A percentile compares a stretch with the other conserved stretches of the same genome.
Conservation (phyloP, 2,888 invertebrate genomes). For the Fissipunctia ypsillon region DNA sequence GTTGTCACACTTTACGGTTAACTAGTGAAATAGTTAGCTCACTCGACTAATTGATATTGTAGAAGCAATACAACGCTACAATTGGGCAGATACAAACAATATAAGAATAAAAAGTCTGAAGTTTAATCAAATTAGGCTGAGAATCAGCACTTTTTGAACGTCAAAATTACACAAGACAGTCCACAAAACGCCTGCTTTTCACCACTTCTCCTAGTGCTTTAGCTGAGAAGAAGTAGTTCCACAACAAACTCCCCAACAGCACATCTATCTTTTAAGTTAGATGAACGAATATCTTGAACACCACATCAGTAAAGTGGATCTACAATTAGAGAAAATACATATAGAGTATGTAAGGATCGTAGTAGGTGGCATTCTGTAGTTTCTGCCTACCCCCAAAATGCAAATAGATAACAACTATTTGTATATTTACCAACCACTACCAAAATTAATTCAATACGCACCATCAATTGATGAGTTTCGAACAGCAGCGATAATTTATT, state of each 20-base stretch:
- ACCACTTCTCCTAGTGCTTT: background rate
- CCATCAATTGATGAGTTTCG: slow-evolving; percentile 55
- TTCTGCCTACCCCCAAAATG: background rate
- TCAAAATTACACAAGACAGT: too few relatives aligned
- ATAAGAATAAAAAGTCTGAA: too few relatives aligned
- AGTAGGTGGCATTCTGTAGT: background rate
- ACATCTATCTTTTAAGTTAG: background rate
- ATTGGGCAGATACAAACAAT: too few relatives aligned
- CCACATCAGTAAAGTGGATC: background rate
- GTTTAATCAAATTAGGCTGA: too few relatives aligned
- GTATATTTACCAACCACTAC: background rate
- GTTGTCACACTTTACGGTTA: too few relatives aligned
- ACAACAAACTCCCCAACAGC: background rate
- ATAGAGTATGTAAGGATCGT: background rate
- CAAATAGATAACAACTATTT: background rate
- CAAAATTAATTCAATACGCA: slow-evolving; percentile 52
- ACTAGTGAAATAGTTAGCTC: too few relatives aligned
- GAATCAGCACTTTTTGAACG: too few relatives aligned
- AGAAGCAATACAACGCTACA: too few relatives aligned
- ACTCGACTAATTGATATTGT: too few relatives aligned
- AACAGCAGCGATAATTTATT: slow-evolving; percentile 70
- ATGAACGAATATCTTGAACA: background rate
- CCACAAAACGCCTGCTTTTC: background rate
- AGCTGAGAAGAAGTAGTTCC: background rate
- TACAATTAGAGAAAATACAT: too few relatives aligned